Evolutionary conservation across 2,888 invertebrate genomes (phyloP).

Genomic region (Drymonia ruficornis): DNA sequence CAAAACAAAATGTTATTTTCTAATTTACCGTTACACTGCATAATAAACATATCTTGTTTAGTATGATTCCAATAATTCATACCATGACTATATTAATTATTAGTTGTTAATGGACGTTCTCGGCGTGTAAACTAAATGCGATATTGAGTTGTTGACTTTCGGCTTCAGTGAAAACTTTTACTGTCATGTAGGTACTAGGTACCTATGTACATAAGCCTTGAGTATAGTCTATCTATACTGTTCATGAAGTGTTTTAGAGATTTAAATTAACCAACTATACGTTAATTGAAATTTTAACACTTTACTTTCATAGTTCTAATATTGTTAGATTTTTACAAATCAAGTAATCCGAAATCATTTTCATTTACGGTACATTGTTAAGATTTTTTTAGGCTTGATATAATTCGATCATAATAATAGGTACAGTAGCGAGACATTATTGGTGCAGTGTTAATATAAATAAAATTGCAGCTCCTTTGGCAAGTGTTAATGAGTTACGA

Average conservation of each 20-base stretch:
- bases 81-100: constrained; percentile 32
- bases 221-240: no score
- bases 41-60: constrained; percentile 18
- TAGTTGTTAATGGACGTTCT: constrained; percentile 32
- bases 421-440: neutral
- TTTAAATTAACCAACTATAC: no score
- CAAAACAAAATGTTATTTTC: constrained; percentile 4
- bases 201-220: neutral
- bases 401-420: no score
- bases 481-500: neutral
- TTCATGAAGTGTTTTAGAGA: no score
- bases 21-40: constrained; percentile 18
- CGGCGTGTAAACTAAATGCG: constrained; percentile 33
- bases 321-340: no score
- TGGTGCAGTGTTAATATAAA: neutral
- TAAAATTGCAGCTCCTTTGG: neutral
- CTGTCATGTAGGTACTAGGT: neutral
- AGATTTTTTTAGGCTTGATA: no score
- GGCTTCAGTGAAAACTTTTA: constrained; percentile 12
- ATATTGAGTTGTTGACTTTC: constrained; percentile 12
- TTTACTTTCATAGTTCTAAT: no score
- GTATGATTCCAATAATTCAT: constrained; percentile 27
- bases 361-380: no score
- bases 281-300: no score
- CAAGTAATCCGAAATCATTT: no score